Evolutionary conservation across 2,797 vertebrate species (phyloP), one percentile per base, ranked within the genome.

Genomic region (Acropternis orthonyx): DNA sequence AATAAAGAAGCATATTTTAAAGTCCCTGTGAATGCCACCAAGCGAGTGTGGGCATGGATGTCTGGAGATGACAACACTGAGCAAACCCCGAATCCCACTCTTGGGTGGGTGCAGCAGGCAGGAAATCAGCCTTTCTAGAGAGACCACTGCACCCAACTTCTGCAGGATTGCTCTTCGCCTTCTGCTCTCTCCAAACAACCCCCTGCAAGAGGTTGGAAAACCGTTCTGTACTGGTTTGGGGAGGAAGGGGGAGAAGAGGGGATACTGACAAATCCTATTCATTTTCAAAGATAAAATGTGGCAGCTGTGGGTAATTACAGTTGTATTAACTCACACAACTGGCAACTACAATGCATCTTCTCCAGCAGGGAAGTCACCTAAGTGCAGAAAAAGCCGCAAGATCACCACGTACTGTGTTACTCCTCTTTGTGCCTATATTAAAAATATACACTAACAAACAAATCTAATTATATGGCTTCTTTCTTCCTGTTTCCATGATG

Each of bases 11-110:
- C 44, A 3, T 7, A 28, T 44, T 80, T 83, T 16, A 32, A 78
- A 44, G 10, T 30, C 54, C 37, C 39, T 76, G 37, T 84, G 55
- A 79, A 66, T 34, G 62, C 9, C 63, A 52, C 36, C 0, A 1
- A 73, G 46, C 43, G 8, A n/a, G 9, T 0, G 0, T 56, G 23
- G 43, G 28, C 56, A 30, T 2, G 3, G 17, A 9, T 46, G 49
- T 24, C 86, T 76, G 56, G 37, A 78, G 16, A 43, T 24, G 32
- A 24, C 71, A 94, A 69, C 6, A n/a, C 12, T 5, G 34, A 91
- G 41, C 30, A 81, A 58, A 63, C 16, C 18, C 34, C 24, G 30
- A 69, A 73, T n/a, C 36, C 68, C 6, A 2, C 39, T 67, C 23
- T 14, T 24, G 44, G 34, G 37, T 20, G 36, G 34, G 44, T 14